phyloP scores from a whole-genome alignment of 1,140 invertebrate species.

The Halictus rubicundus region DNA sequence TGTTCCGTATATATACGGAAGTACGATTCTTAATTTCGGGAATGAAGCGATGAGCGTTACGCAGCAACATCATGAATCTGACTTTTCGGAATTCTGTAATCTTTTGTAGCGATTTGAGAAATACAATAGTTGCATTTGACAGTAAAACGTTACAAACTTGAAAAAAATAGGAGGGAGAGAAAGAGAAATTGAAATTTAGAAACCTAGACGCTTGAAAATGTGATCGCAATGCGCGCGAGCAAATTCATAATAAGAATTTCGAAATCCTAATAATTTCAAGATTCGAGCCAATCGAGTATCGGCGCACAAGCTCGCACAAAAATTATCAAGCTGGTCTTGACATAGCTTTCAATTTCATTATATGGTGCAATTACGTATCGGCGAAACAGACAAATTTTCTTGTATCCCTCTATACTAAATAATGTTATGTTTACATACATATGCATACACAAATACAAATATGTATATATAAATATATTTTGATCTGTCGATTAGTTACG shows the following conservation, averaged over 20 bases:
- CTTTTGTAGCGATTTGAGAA: slow-evolving; percentile 17
- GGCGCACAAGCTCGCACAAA: slow-evolving; percentile 48
- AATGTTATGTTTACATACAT: slow-evolving; percentile 49
- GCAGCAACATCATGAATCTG: not conserved
- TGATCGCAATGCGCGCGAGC: not conserved
- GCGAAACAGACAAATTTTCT: slow-evolving; percentile 34
- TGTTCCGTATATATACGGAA: not conserved
- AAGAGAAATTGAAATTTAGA: slow-evolving; percentile 23
- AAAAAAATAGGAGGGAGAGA: not conserved
- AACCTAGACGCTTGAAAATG: slow-evolving; percentile 31
- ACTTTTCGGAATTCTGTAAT: not conserved
- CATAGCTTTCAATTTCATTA: slow-evolving; percentile 53
- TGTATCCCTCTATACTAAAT: slow-evolving; percentile 39
- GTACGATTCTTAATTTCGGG: not conserved
- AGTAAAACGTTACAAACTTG: not conserved
- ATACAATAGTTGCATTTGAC: slow-evolving; percentile 22
- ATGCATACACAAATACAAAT: slow-evolving; percentile 22
- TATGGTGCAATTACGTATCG: slow-evolving; percentile 41
- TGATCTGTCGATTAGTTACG: slow-evolving; percentile 67
- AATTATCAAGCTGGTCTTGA: slow-evolving; percentile 69
- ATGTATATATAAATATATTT: slow-evolving; percentile 69
- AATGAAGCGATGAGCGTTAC: not conserved
- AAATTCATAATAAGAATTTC: slow-evolving; percentile 6
- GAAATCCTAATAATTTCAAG: slow-evolving; percentile 9
- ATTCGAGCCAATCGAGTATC: not conserved